A percentile compares a stretch with the other conserved stretches of the same genome.
Evolutionary conservation across 2,113 vertebrate species (phyloP).

Genomic region (Centropus unirufus): DNA sequence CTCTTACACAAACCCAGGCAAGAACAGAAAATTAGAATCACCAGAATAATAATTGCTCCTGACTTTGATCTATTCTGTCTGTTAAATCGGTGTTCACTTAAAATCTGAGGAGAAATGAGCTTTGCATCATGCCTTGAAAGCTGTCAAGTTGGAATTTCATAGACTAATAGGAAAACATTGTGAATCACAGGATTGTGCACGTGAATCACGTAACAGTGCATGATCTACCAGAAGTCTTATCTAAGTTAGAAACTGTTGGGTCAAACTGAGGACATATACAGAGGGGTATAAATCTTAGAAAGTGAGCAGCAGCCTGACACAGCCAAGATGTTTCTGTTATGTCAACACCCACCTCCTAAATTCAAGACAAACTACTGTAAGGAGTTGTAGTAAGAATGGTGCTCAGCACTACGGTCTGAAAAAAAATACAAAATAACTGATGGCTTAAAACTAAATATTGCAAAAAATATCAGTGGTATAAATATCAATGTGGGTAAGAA

Average conservation of each 20-base stretch:
- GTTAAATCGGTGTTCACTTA: not conserved
- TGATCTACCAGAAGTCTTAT: not conserved
- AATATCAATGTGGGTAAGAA: not conserved
- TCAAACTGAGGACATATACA: not conserved
- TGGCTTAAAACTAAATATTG: not conserved
- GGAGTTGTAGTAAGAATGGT: not conserved
- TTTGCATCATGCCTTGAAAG: not conserved
- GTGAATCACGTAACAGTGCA: not conserved
- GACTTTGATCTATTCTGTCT: not conserved
- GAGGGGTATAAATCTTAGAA: not conserved
- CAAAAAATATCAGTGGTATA: not conserved
- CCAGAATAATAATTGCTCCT: not conserved
- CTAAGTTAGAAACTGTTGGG: not conserved
- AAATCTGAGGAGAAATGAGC: not conserved
- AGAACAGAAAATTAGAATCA: not conserved
- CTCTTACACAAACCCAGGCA: not conserved
- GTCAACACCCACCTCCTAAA: not conserved
- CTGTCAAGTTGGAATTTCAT: not conserved
- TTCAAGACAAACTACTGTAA: not conserved
- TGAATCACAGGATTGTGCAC: not conserved
- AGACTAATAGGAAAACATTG: not conserved
- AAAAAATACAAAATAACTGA: not conserved
- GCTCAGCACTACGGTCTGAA: not conserved
- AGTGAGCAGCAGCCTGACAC: not conserved
- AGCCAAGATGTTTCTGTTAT: not conserved